Percentiles rank a stretch among this genome's conserved stretches.
Evolutionary conservation across 2,113 vertebrate species (phyloP).

Genomic region (Actenoides hombroni): DNA sequence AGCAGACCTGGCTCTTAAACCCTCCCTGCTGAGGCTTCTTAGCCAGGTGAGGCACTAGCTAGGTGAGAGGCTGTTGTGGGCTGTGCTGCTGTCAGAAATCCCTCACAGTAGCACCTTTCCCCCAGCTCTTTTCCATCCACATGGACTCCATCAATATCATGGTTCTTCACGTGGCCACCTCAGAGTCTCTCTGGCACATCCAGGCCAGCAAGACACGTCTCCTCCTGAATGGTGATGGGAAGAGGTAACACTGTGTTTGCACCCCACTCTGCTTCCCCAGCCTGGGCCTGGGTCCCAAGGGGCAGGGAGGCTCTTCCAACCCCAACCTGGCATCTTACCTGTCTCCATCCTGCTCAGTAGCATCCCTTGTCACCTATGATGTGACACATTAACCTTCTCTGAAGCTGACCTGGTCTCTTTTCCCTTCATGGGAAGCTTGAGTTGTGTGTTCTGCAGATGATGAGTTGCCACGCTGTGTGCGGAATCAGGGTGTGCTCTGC

Average conservation of each 20-base stretch:
- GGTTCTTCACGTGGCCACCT: slow-evolving; percentile 88
- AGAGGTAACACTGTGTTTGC: slow-evolving; percentile 61
- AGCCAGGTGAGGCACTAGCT: slow-evolving; percentile 82
- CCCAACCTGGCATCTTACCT: not conserved
- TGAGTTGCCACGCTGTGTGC: fast-evolving
- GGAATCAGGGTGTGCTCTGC: not conserved
- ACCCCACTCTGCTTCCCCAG: not conserved
- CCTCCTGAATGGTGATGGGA: slow-evolving; percentile 85
- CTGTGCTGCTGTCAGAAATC: fast-evolving
- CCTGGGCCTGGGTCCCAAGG: not conserved
- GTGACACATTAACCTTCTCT: not conserved
- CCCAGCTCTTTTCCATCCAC: slow-evolving; percentile 89
- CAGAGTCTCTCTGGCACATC: slow-evolving; percentile 96
- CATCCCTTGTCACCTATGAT: not conserved
- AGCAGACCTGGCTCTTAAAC: slow-evolving; percentile 74
- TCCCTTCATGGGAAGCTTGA: not conserved
- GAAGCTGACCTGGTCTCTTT: not conserved
- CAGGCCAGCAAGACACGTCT: slow-evolving; percentile 84
- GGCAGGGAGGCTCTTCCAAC: fast-evolving
- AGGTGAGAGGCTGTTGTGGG: not conserved
- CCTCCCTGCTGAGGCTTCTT: slow-evolving; percentile 81
- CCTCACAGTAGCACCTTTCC: not conserved
- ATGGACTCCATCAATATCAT: slow-evolving; percentile 92
- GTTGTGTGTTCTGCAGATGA: not conserved
- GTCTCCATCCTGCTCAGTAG: not conserved